phyloP scores from a whole-genome alignment of 2,888 invertebrate species.

The Chirona hameri region DNA sequence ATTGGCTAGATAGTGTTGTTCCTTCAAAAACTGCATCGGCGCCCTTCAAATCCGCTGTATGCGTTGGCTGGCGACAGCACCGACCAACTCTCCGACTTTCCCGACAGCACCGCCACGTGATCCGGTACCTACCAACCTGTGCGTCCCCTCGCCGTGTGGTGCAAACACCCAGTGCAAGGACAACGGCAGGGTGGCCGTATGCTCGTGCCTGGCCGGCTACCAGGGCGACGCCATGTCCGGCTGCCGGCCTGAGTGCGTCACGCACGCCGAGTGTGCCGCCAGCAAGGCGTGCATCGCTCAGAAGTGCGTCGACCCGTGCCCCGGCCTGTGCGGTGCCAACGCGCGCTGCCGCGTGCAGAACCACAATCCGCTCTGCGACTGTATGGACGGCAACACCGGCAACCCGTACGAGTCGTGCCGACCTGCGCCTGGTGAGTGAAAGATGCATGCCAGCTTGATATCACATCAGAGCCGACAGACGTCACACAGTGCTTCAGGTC shows the following conservation, averaged over 20 bases:
- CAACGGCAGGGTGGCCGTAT: slow-evolving; percentile 57
- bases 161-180: slow-evolving; percentile 67
- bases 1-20: too few species aligned
- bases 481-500: too few species aligned
- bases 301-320: slow-evolving; percentile 65
- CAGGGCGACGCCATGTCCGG: slow-evolving; percentile 64
- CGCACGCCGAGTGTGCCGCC: slow-evolving; percentile 75
- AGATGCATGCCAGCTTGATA: too few species aligned
- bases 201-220: slow-evolving; percentile 75
- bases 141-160: slow-evolving; percentile 83
- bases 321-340: slow-evolving; percentile 54
- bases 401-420: slow-evolving; percentile 69
- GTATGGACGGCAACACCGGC: slow-evolving; percentile 69
- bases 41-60: too few species aligned
- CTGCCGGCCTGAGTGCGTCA: slow-evolving; percentile 78
- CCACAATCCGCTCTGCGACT: slow-evolving; percentile 70
- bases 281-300: slow-evolving; percentile 70
- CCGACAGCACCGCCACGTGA: slow-evolving; percentile 29
- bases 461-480: too few species aligned
- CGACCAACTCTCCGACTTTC: background rate
- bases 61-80: too few species aligned
- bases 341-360: slow-evolving; percentile 67
- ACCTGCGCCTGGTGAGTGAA: slow-evolving; percentile 38
- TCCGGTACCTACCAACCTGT: slow-evolving; percentile 52
- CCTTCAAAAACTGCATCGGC: too few species aligned